These are phyloP conservation scores for Aphidius gifuensis DNA, from an alignment of 1,140 invertebrate species.

Conservation along the genomic window DNA sequence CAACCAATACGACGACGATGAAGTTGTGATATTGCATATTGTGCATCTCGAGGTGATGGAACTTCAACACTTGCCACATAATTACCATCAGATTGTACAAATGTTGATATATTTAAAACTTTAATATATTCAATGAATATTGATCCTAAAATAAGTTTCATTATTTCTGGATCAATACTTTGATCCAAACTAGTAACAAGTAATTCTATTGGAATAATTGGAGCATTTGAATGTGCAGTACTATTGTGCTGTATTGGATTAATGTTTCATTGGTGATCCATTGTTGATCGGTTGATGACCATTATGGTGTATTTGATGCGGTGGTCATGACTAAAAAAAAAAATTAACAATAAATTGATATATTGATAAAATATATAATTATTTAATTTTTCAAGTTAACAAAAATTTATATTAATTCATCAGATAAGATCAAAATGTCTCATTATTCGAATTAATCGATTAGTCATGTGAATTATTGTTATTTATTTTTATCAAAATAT, in stretches of 20 bases:
- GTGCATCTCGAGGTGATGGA: constrained; percentile 66
- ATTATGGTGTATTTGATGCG: too few species aligned
- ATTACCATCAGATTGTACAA: constrained; percentile 66
- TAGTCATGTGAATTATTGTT: too few species aligned
- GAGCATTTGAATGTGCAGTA: constrained; percentile 28
- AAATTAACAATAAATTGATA: neutral
- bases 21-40: constrained; percentile 79
- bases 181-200: constrained; percentile 76
- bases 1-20: constrained; percentile 79
- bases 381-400: too few species aligned
- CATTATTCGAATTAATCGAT: too few species aligned
- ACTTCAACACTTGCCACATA: constrained; percentile 63
- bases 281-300: too few species aligned
- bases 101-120: constrained; percentile 66
- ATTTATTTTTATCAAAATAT: too few species aligned
- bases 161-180: constrained; percentile 68
- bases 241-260: constrained; percentile 43
- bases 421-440: too few species aligned
- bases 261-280: too few species aligned
- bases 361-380: neutral
- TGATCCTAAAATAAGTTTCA: constrained; percentile 65
- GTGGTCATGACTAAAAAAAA: too few species aligned
- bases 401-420: too few species aligned
- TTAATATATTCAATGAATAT: constrained; percentile 69
- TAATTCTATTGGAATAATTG: constrained; percentile 62